phyloP scores from a whole-genome alignment of 2,888 invertebrate species.

The Hermaeophaga mercurialis region DNA sequence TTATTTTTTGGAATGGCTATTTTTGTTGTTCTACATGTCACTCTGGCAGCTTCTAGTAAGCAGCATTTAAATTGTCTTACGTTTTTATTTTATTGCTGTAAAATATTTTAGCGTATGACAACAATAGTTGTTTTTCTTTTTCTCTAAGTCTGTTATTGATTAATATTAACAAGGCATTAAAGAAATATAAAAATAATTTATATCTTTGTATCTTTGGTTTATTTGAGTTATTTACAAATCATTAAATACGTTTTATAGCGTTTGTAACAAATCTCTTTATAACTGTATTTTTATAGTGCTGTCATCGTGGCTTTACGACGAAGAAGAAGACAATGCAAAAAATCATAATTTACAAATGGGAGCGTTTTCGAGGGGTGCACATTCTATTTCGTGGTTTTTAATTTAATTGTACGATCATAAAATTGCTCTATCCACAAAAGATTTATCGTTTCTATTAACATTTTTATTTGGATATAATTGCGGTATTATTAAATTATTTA shows the following conservation, averaged over 20 bases:
- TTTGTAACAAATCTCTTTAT: not conserved
- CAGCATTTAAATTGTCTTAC: too few species aligned
- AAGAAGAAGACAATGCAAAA: slow-evolving; percentile 2
- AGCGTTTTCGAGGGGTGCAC: slow-evolving; percentile 3
- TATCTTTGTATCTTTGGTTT: too few species aligned
- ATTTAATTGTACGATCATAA: not conserved
- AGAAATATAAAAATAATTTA: too few species aligned
- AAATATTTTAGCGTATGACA: too few species aligned
- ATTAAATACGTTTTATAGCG: not conserved
- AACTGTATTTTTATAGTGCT: not conserved
- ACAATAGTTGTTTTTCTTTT: too few species aligned
- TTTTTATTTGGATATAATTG: slow-evolving; percentile 5
- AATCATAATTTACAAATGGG: slow-evolving; percentile 18
- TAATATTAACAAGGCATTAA: too few species aligned
- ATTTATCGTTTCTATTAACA: not conserved
- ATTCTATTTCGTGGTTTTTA: not conserved
- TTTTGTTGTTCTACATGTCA: too few species aligned
- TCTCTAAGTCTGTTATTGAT: too few species aligned
- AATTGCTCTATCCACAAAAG: not conserved
- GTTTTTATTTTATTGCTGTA: too few species aligned
- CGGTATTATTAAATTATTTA: not conserved
- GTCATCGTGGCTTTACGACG: slow-evolving; percentile 8
- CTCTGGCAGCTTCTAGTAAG: too few species aligned
- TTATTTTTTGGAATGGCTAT: too few species aligned
- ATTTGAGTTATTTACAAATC: not conserved